phyloP scores from a whole-genome alignment of 2,888 invertebrate species.

The Camptogramma bilineatum region DNA sequence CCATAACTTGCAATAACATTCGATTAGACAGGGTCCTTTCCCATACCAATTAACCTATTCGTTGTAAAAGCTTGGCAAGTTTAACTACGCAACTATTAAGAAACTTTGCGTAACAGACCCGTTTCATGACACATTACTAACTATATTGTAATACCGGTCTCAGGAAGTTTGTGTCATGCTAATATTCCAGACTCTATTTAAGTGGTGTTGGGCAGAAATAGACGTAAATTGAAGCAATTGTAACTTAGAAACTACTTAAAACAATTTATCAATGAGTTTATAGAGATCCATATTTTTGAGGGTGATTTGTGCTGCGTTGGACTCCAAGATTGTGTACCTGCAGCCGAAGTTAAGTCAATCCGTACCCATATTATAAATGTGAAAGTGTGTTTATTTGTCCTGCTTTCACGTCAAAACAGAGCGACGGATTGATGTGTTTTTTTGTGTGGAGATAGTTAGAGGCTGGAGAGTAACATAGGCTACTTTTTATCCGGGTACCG shows the following conservation, averaged over 20 bases:
- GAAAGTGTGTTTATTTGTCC: no score
- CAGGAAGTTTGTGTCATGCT: conserved; percentile 36
- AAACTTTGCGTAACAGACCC: conserved; percentile 45
- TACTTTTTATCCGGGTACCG: no score
- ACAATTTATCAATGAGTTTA: neutral
- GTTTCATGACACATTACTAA: conserved; percentile 46
- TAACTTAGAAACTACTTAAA: neutral
- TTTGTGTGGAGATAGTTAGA: no score
- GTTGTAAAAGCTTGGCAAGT: conserved; percentile 16
- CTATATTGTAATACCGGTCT: conserved; percentile 43
- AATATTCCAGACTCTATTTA: conserved; percentile 31
- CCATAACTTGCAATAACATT: neutral
- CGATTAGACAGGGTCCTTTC: neutral
- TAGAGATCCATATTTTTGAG: no score
- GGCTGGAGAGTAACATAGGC: no score
- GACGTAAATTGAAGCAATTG: neutral
- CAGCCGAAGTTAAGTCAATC: no score
- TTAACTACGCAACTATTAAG: conserved; percentile 41
- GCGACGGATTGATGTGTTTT: no score
- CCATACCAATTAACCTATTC: neutral
- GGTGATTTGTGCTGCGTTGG: no score
- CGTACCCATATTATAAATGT: no score
- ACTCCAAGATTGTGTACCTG: no score
- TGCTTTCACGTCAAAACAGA: no score
- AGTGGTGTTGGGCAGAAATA: conserved; percentile 1